phyloP scores from a whole-genome alignment of 1,140 invertebrate genomes.

The Orussus abietinus region DNA sequence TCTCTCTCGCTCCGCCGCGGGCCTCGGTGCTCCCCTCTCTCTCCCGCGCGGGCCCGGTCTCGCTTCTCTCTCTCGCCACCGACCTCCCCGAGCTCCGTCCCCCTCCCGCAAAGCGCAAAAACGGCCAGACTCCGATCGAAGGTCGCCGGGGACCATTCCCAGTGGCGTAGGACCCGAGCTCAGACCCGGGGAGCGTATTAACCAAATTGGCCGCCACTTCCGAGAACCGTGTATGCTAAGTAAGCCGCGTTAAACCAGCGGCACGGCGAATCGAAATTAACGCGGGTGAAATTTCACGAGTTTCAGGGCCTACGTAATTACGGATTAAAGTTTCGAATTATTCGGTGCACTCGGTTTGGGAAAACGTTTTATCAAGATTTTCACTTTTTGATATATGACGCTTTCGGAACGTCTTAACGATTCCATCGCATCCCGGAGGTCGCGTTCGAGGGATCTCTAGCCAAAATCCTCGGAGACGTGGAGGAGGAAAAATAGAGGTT shows the following conservation, averaged over 20 bases:
- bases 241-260: not conserved
- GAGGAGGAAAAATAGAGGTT: too few species aligned
- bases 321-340: too few species aligned
- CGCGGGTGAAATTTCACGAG: conserved; percentile 4
- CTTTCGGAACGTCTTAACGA: too few species aligned
- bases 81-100: conserved; percentile 18
- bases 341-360: too few species aligned
- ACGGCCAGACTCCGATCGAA: conserved; percentile 44
- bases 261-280: not conserved
- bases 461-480: too few species aligned
- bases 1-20: conserved; percentile 1
- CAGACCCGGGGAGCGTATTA: not conserved
- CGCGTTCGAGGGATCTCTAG: too few species aligned
- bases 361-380: too few species aligned
- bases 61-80: conserved; percentile 8
- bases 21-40: conserved; percentile 4
- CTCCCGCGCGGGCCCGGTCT: not conserved
- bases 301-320: too few species aligned
- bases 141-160: conserved; percentile 34
- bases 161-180: conserved; percentile 36
- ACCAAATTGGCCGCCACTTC: not conserved
- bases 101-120: conserved; percentile 32
- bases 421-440: too few species aligned
- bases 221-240: conserved; percentile 7
- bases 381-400: too few species aligned